Base-by-base conservation (phyloP, 64 coral and sea anemone species). In the Montipora sp. region DNA sequence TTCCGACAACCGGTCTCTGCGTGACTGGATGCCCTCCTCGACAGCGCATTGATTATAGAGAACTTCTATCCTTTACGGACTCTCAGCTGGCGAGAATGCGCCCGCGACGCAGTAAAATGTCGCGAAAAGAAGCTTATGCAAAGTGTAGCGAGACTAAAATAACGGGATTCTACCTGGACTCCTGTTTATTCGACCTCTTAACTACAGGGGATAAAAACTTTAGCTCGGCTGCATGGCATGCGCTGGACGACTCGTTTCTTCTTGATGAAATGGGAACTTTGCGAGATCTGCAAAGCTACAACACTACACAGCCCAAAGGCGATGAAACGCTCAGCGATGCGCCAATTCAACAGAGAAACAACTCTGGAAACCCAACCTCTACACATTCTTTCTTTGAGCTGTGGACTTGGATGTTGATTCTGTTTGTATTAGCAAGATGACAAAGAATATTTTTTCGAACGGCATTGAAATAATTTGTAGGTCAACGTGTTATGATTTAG, bases 171-270 rank as follows among this genome's bases (percentile, higher is more conserved):
- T 99, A 99, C 51, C 81, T 96, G 6, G 94, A 99, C 4, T 99
- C 98, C 10, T 99, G 98, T 80, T 90, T 96, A 18, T 99, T 99
- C 63, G 98, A 99, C 75, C 73, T 99, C 50, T 55, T 99, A 23
- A 72, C 92, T n/a, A 99, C 94, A 83, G 92, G 94, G 1, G 94
- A 99, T 63, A 22, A 9, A 19, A 99, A 95, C 88, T 99, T 99
- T 61, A 95, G 83, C 9, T 65, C 60, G 1, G 98, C 98, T 1
- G 98, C 98, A 0, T 83, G 90, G 55, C 82, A 84, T 44, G 98
- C 98, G 43, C 50, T 99, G 15, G 85, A 96, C 10, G 98, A 99
- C 48, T 89, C 92, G 14, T 97, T 97, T 15, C 0, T 66, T 7
- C 71, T 97, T 78, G 92, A 97, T 89, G 77, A 93, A 8, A 57